Evolutionary conservation across 2,888 invertebrate species (phyloP).

Genomic region (Athripsodes cinereus): DNA sequence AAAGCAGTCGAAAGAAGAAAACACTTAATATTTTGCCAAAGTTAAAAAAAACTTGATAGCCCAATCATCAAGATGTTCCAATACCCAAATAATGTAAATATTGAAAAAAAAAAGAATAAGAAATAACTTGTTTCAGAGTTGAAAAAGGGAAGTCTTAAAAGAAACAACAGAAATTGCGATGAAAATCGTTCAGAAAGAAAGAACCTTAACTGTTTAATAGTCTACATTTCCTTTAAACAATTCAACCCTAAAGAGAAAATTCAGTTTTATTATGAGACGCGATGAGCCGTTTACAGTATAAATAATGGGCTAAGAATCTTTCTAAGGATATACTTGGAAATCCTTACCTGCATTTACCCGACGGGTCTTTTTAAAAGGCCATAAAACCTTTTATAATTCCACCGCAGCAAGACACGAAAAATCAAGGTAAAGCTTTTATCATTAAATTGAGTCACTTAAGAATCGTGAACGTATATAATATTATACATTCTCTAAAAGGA

Average conservation of each 20-base stretch:
- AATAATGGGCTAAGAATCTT: neutral
- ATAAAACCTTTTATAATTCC: slow-evolving; percentile 2
- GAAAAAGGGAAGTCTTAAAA: no score
- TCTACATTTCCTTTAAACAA: neutral
- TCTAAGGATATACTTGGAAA: neutral
- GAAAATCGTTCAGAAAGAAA: no score
- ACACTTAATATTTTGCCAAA: no score
- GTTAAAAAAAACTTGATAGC: no score
- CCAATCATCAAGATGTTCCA: no score
- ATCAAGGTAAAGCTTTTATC: neutral
- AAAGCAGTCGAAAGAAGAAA: no score
- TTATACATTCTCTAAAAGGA: neutral
- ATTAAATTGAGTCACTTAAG: slow-evolving; percentile 2
- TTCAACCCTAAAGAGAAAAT: neutral
- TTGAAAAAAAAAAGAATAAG: no score
- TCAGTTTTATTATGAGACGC: neutral
- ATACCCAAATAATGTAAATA: no score
- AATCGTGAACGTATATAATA: neutral
- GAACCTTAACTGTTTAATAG: no score
- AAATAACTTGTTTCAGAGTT: no score
- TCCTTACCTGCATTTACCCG: neutral
- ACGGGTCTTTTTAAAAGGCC: slow-evolving; percentile 1
- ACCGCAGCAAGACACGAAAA: neutral
- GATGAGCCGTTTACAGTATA: slow-evolving; percentile 1
- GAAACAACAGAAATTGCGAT: no score